phyloP scores from a whole-genome alignment of 2,888 invertebrate species.

The Arrhopalites spinosus region DNA sequence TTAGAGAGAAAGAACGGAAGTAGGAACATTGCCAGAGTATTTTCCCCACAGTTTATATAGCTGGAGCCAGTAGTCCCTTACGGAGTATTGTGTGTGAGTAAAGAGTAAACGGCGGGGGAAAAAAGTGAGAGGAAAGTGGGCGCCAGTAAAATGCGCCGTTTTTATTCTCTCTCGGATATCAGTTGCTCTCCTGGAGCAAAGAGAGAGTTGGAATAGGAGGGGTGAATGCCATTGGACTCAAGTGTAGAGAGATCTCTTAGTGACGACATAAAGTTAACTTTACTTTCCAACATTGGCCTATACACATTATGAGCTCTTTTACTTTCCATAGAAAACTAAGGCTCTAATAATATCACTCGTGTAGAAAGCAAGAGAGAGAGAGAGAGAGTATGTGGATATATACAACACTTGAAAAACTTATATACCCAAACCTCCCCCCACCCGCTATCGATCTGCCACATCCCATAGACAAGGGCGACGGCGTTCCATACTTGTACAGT shows the following conservation, averaged over 20 bases:
- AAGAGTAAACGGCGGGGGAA: no score
- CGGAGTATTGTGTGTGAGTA: background rate
- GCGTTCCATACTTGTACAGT: background rate
- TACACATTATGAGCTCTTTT: background rate
- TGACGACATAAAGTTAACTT: slow-evolving; percentile 15
- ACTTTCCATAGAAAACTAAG: background rate
- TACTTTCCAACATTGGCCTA: background rate
- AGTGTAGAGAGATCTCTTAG: slow-evolving; percentile 12
- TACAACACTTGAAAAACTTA: background rate
- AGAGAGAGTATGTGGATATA: background rate
- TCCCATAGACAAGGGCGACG: slow-evolving; percentile 4
- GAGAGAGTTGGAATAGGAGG: background rate
- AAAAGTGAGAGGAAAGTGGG: no score
- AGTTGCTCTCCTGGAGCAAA: background rate
- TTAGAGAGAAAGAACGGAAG: slow-evolving; percentile 14
- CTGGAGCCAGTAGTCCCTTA: background rate
- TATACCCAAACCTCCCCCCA: background rate
- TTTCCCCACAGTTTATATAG: background rate
- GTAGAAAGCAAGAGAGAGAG: background rate
- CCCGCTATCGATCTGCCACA: slow-evolving; percentile 26
- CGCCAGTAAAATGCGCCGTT: no score
- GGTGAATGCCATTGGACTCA: background rate
- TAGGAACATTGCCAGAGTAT: slow-evolving; percentile 22
- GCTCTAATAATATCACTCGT: background rate
- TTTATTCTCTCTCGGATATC: no score